Evolutionary conservation across 2,113 vertebrate species (phyloP), one percentile per base, ranked within the genome.

Genomic region (Monarcha castaneiventris): DNA sequence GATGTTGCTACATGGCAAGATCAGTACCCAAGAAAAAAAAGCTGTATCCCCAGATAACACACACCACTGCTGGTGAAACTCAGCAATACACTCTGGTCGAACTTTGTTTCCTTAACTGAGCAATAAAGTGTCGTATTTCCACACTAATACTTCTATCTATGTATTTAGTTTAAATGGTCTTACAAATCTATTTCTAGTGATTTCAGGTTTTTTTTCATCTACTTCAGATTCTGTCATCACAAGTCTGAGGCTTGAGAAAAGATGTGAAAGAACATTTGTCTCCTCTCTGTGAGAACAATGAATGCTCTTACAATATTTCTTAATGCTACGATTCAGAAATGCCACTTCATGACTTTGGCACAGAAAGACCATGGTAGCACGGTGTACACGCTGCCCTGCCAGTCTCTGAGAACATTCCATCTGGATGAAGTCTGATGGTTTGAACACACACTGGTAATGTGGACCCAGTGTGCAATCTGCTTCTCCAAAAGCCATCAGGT

Each of bases 381-480:
- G 3, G 48, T 35, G 30, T 46, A n/a, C 8, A 1, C 0, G 0
- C 10, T 77, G n/a, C 25, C 35, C n/a, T 30, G 14, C 3, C 1
- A 3, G 10, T 15, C 27, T 75, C 22, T 43, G 23, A 33, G 48
- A 76, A 33, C 13, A 17, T 26, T 33, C 18, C 33, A 30, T 26
- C 21, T 71, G 27, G 54, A 27, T 13, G 12, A 26, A 75, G 43
- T 23, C 13, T 32, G 6, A 4, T 49, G 33, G n/a, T 72, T 67
- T 75, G n/a, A 83, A 59, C 54, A n/a, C 52, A 6, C 29, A 18
- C 4, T 2, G 6, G 25, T 20, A 33, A 46, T 3, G 52, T 33
- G 58, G 43, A 32, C 7, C 30, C 48, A 72, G 21, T 2, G 1
- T n/a, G 19, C 30, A 51, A 59, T 7, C n/a, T 77, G 43, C 54